Evolutionary conservation across 1,140 invertebrate genomes (phyloP).

Genomic region (Papilio machaon): DNA sequence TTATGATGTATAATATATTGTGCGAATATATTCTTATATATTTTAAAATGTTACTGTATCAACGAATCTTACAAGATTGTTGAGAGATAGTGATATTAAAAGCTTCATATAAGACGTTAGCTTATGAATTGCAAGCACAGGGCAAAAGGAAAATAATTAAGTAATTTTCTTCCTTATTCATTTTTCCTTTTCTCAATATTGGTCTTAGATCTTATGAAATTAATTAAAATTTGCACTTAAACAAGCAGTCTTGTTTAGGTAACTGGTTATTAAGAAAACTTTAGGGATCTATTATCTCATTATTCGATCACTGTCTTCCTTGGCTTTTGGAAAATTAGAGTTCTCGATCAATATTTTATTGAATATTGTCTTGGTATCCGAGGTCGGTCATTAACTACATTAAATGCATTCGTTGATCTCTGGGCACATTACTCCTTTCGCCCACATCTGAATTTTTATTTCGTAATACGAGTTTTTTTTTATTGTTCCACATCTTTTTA

Average conservation of each 20-base stretch:
- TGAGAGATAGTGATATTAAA: neutral
- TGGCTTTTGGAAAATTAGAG: neutral
- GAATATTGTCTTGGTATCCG: neutral
- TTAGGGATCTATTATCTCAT: neutral
- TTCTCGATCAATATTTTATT: neutral
- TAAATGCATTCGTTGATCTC: neutral
- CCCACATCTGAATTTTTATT: neutral
- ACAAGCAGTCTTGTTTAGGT: too few species aligned
- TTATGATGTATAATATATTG: neutral
- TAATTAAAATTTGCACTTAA: neutral
- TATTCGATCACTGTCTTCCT: neutral
- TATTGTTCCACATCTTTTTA: neutral
- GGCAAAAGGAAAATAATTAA: neutral
- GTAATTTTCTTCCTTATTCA: neutral
- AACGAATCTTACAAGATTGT: neutral
- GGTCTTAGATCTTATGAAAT: neutral
- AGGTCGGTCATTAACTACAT: neutral
- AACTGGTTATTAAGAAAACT: neutral
- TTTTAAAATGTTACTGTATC: neutral
- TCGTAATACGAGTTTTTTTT: slow-evolving; percentile 1
- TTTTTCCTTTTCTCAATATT: neutral
- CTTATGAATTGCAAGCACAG: neutral
- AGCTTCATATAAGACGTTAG: neutral
- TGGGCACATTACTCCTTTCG: neutral
- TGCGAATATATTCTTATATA: neutral